Conservation (phyloP, 2,113 vertebrate species). For the Promerops cafer region DNA sequence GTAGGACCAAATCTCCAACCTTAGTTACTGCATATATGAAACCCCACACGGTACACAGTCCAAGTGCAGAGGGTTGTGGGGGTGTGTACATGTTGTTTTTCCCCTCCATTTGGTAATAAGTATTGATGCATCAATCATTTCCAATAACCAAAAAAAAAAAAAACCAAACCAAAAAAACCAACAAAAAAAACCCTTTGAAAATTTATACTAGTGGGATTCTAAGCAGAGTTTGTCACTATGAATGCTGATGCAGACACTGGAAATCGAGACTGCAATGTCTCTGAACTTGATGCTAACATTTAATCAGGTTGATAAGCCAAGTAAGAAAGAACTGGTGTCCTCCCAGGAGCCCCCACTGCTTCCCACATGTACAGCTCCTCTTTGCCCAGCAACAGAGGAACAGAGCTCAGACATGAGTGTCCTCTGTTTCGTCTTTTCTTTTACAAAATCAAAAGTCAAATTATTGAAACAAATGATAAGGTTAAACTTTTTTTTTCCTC, state of each 20-base stretch:
- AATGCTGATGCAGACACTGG: not conserved
- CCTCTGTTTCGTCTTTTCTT: not conserved
- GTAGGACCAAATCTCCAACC: not conserved
- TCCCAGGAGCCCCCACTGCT: not conserved
- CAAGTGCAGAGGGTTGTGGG: not conserved
- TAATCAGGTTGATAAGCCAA: not conserved
- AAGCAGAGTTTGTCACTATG: not conserved
- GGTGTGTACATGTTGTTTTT: accelerated
- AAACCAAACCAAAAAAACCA: not conserved
- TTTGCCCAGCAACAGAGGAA: not conserved
- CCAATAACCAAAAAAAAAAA: not conserved
- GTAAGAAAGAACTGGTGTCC: not conserved
- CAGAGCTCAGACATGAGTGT: not conserved
- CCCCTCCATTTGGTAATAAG: accelerated
- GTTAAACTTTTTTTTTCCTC: not conserved
- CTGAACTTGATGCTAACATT: not conserved
- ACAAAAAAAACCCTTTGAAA: not conserved
- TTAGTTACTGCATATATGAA: not conserved
- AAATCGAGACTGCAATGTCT: not conserved
- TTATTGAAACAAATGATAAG: not conserved
- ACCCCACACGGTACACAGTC: not conserved
- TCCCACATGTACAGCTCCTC: not conserved
- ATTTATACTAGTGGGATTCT: not conserved
- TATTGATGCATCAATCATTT: not conserved
- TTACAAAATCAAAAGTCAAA: not conserved